phyloP scores from a whole-genome alignment of 35 echinoderm and acorn worm species.

The Lytechinus pictus region DNA sequence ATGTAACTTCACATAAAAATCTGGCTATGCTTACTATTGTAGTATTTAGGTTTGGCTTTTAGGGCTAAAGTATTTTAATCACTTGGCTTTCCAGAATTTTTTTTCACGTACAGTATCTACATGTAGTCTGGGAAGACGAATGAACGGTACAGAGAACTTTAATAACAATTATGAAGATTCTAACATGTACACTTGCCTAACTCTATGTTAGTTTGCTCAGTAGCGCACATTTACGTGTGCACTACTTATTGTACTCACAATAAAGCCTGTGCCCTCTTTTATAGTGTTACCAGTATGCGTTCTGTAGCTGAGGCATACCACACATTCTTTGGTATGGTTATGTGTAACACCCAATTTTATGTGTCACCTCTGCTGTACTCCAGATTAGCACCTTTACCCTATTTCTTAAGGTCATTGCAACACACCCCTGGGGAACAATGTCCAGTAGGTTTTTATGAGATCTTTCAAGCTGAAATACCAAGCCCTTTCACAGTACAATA shows the following conservation, averaged over 20 bases:
- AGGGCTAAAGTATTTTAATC: no score
- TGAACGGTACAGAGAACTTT: no score
- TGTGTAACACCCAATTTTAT: constrained; percentile 13
- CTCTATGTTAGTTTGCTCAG: no score
- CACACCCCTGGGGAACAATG: constrained; percentile 6
- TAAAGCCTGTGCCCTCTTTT: background rate
- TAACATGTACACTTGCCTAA: no score
- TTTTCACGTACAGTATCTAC: no score
- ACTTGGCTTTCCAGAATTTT: no score
- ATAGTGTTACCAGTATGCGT: background rate
- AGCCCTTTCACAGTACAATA: constrained; percentile 9
- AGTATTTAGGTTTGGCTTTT: no score
- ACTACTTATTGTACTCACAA: background rate
- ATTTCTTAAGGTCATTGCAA: constrained; percentile 4
- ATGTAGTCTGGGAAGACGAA: no score
- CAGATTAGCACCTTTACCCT: constrained; percentile 9
- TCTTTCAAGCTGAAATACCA: background rate
- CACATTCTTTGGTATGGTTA: background rate
- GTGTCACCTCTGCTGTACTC: constrained; percentile 1
- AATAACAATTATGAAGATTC: no score
- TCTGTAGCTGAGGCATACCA: background rate
- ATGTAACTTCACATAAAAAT: no score
- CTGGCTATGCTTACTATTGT: no score
- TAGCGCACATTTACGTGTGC: background rate
- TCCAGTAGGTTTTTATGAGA: background rate